These are phyloP conservation scores for Hirudinaria manillensis DNA, from an alignment of 2,888 invertebrate species.

Conservation along the genomic window DNA sequence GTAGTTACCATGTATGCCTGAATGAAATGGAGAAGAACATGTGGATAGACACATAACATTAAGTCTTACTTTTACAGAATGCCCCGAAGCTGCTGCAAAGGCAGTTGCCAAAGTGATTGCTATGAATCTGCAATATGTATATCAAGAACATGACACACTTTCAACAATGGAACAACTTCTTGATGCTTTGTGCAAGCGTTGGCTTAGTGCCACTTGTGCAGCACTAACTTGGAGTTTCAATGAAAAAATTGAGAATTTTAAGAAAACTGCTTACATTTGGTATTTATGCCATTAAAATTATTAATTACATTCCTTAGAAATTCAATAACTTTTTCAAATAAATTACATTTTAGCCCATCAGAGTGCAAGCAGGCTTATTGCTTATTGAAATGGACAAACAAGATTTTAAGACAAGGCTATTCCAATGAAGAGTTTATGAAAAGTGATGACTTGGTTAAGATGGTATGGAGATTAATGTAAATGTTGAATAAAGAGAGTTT, in stretches of 20 bases:
- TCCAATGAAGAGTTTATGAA: conserved; percentile 9
- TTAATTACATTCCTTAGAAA: background rate
- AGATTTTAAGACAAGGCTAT: background rate
- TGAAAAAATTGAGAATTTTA: conserved; percentile 60
- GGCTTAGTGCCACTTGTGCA: conserved; percentile 68
- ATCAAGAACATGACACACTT: conserved; percentile 73
- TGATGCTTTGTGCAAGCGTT: conserved; percentile 62
- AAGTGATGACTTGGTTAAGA: background rate
- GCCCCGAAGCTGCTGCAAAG: conserved; percentile 70
- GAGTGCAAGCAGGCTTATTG: background rate
- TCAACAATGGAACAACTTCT: conserved; percentile 68
- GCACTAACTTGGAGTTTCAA: conserved; percentile 64
- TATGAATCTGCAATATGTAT: conserved; percentile 68
- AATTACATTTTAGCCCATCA: background rate
- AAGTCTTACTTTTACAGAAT: conserved; percentile 60
- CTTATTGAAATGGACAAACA: background rate
- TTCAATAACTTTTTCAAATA: background rate
- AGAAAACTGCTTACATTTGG: background rate
- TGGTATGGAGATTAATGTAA: background rate
- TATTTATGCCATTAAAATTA: background rate
- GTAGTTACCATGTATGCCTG: no score
- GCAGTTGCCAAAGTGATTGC: conserved; percentile 73
- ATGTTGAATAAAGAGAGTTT: background rate
- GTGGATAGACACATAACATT: background rate
- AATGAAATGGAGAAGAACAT: no score